These are phyloP conservation scores for Heliconius himera DNA, from an alignment of 1,140 invertebrate genomes.

Conservation along the genomic window DNA sequence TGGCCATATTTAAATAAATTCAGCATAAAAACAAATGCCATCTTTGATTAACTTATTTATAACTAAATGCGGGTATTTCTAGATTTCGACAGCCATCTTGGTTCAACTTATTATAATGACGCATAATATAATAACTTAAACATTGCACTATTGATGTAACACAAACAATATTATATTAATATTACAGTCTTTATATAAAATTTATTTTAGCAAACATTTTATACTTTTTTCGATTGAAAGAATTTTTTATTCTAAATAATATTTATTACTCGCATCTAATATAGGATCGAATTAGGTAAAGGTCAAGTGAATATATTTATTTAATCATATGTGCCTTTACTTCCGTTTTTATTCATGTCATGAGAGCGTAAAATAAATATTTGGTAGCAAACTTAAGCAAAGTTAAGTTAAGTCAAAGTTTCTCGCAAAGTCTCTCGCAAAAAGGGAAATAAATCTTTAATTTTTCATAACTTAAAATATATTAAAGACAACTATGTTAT, in stretches of 20 bases:
- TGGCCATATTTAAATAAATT: not conserved
- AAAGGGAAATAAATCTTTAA: not conserved
- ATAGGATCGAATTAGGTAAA: no score
- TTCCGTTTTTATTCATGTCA: no score
- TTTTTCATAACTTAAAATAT: not conserved
- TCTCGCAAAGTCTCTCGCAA: not conserved
- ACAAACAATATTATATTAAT: no score
- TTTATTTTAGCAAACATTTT: no score
- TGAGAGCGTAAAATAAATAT: not conserved
- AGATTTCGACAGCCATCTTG: not conserved
- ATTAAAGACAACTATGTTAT: not conserved
- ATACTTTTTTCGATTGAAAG: no score
- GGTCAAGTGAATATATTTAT: no score
- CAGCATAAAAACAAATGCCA: not conserved
- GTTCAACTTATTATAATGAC: not conserved
- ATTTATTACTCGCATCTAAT: no score
- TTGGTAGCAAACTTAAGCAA: no score
- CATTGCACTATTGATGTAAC: not conserved
- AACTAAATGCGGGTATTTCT: not conserved
- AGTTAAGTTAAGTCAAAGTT: not conserved
- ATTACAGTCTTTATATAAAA: no score
- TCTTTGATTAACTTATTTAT: not conserved
- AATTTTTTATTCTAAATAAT: no score
- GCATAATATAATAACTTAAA: not conserved
- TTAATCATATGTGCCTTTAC: no score